Percentiles rank a stretch among this genome's conserved stretches.
Evolutionary conservation across 2,113 vertebrate genomes (phyloP).

Genomic region (Triplophysa tibetana): DNA sequence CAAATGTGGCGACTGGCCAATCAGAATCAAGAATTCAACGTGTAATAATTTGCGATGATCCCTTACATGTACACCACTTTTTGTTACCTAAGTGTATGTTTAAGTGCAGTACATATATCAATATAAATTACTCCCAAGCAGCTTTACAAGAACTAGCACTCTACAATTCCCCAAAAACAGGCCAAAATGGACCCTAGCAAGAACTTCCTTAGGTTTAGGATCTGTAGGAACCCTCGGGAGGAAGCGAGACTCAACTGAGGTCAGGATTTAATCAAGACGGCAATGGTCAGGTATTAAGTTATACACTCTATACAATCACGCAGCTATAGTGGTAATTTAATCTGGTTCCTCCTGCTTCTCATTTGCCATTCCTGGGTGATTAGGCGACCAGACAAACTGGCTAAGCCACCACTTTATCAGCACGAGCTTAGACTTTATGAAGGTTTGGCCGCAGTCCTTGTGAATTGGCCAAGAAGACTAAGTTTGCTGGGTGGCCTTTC

Average conservation of each 20-base stretch:
- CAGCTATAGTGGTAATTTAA: constrained; percentile 17
- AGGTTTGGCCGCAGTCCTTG: constrained; percentile 10
- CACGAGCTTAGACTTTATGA: constrained; percentile 30
- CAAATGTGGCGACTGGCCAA: too few relatives aligned
- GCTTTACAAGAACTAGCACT: neutral
- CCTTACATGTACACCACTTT: too few relatives aligned
- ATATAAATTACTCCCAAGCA: neutral
- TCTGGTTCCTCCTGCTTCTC: constrained; percentile 37
- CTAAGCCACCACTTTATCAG: constrained; percentile 35
- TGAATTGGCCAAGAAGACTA: constrained; percentile 44
- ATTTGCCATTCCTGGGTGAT: constrained; percentile 30
- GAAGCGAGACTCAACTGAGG: neutral
- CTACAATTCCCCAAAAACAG: neutral
- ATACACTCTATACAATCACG: constrained; percentile 17
- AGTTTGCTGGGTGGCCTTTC: constrained; percentile 66
- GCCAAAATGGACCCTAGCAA: neutral
- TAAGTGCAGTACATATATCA: neutral
- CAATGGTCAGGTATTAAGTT: constrained; percentile 8
- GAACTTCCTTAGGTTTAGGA: neutral
- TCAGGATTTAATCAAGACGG: constrained; percentile 23
- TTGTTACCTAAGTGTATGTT: neutral
- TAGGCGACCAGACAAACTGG: constrained; percentile 31
- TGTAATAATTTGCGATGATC: too few relatives aligned
- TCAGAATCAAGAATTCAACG: too few relatives aligned
- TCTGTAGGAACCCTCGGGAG: neutral